A percentile compares a stretch with the other conserved stretches of the same genome.
These are phyloP conservation scores for Lomographa bimaculata DNA, from an alignment of 2,888 invertebrate species.

Conservation along the genomic window DNA sequence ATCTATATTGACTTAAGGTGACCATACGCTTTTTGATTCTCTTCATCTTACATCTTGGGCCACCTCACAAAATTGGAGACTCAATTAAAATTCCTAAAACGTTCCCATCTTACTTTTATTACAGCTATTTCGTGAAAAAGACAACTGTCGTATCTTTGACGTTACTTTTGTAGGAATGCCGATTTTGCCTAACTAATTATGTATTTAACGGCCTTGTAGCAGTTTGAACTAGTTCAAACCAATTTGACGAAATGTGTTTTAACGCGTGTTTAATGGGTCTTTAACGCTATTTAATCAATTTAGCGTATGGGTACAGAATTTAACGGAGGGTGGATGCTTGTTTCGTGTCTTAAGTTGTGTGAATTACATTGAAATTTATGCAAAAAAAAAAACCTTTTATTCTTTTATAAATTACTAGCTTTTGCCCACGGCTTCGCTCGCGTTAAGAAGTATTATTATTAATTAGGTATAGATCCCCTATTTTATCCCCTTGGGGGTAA, in stretches of 20 bases:
- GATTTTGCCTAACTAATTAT: conserved; percentile 25
- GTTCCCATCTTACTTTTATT: conserved; percentile 57
- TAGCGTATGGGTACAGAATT: conserved; percentile 17
- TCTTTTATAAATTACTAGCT: too few species aligned
- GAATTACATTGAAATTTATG: too few species aligned
- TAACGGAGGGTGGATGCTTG: conserved; percentile 5
- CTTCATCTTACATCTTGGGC: conserved; percentile 13
- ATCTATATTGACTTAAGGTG: too few species aligned
- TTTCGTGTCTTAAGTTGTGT: too few species aligned
- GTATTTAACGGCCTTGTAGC: conserved; percentile 27
- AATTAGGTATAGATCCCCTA: too few species aligned
- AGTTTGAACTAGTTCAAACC: conserved; percentile 15
- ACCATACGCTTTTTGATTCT: too few species aligned
- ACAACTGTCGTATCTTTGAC: conserved; percentile 38
- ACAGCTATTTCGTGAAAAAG: conserved; percentile 57
- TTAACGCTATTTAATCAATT: conserved; percentile 27
- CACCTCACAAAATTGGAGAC: conserved; percentile 46
- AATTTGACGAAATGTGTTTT: conserved; percentile 11
- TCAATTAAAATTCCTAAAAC: conserved; percentile 72
- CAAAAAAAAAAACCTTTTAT: too few species aligned
- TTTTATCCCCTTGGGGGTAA: too few species aligned
- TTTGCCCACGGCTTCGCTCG: too few species aligned
- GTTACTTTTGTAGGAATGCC: conserved; percentile 26
- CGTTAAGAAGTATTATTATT: too few species aligned
- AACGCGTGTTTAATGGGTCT: conserved; percentile 28